phyloP scores from a whole-genome alignment of 2,797 vertebrate species.

The Tapirus indicus region DNA sequence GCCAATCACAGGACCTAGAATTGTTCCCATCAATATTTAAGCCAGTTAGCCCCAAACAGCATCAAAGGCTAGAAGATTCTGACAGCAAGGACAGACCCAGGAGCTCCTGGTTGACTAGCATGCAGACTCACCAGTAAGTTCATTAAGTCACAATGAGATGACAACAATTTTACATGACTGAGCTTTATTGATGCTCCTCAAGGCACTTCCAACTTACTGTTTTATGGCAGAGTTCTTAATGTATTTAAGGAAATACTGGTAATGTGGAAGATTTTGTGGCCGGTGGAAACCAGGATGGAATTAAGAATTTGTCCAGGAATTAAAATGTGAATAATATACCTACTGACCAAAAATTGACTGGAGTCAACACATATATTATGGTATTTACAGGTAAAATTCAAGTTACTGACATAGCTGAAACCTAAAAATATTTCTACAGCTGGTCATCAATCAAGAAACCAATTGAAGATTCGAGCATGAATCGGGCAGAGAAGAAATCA shows the following conservation, averaged over 20 bases:
- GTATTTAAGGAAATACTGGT: fast-evolving
- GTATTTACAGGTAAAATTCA: not conserved
- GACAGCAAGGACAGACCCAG: no score
- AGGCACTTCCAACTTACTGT: no score
- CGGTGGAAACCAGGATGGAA: not conserved
- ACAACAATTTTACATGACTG: fast-evolving
- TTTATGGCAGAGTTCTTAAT: not conserved
- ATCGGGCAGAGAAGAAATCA: not conserved
- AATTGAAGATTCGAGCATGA: fast-evolving
- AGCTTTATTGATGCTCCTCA: fast-evolving
- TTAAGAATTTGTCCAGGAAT: not conserved
- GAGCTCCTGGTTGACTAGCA: not conserved
- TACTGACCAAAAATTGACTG: not conserved
- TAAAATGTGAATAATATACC: not conserved
- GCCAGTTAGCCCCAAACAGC: not conserved
- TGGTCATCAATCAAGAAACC: not conserved
- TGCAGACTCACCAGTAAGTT: not conserved
- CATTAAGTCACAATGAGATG: fast-evolving
- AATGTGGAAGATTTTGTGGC: fast-evolving
- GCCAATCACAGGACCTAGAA: not conserved
- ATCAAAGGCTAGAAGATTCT: not conserved
- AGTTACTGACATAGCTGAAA: not conserved
- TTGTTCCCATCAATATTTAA: not conserved
- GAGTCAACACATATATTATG: fast-evolving
- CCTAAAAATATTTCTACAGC: not conserved